Conservation (phyloP, 2,113 vertebrate genomes). For the Phylloscopus whistleri region DNA sequence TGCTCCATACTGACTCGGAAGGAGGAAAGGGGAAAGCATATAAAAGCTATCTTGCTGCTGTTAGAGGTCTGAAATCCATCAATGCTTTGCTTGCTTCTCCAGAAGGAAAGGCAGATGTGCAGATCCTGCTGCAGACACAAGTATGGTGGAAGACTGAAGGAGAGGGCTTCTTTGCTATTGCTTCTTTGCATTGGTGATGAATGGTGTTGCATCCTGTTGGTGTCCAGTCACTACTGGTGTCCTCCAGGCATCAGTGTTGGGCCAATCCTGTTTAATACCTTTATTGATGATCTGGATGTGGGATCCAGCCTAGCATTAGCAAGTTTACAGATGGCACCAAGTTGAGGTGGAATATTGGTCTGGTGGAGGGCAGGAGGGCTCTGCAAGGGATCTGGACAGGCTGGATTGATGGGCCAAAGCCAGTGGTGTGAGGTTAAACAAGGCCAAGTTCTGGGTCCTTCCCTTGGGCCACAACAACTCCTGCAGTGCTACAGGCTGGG, state of each 20-base stretch:
- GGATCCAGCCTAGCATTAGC: neutral
- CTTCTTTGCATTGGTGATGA: neutral
- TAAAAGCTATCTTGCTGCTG: neutral
- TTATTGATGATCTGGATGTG: neutral
- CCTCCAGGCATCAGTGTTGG: neutral
- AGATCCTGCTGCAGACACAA: neutral
- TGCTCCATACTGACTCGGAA: neutral
- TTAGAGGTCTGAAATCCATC: neutral
- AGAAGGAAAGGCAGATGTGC: neutral
- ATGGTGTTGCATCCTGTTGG: neutral
- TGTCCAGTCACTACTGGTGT: neutral
- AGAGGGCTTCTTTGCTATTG: neutral
- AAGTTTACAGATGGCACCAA: neutral
- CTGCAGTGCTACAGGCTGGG: neutral
- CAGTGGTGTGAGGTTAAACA: accelerated
- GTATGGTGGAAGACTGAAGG: neutral
- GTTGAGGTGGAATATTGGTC: accelerated
- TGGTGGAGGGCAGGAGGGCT: neutral
- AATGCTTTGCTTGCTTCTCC: neutral
- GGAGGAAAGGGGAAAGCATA: neutral
- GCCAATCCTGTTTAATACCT: neutral
- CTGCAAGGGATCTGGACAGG: neutral
- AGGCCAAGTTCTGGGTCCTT: neutral
- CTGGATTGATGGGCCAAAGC: neutral
- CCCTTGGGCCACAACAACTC: neutral